Percentiles rank a stretch among this genome's conserved stretches.
phyloP scores from a whole-genome alignment of 2,888 invertebrate species.

The Candidula unifasciata region DNA sequence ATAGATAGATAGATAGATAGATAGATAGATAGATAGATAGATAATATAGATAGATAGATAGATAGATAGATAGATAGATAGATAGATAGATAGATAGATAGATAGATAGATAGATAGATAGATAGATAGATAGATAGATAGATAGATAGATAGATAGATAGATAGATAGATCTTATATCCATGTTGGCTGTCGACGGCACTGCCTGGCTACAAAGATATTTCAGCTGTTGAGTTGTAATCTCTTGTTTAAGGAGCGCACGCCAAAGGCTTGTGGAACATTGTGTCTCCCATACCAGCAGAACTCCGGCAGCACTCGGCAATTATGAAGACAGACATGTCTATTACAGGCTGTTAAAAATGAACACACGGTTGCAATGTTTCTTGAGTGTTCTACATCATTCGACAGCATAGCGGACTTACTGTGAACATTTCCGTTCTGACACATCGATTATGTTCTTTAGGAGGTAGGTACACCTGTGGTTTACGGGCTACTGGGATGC shows the following conservation, averaged over 20 bases:
- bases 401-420: background rate
- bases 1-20: background rate
- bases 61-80: constrained; percentile 29
- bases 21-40: background rate
- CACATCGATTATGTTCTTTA: constrained; percentile 18
- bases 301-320: background rate
- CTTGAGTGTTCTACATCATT: background rate
- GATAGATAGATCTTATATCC: background rate
- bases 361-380: background rate
- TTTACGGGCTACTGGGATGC: background rate
- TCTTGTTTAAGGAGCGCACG: background rate
- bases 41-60: constrained; percentile 28
- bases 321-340: background rate
- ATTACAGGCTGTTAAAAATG: background rate
- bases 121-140: constrained; percentile 18
- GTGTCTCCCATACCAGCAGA: background rate
- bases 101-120: background rate
- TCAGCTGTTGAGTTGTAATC: no score
- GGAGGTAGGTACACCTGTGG: background rate
- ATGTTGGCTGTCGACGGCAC: constrained; percentile 7
- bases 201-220: background rate
- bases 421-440: background rate
- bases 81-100: background rate
- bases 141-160: constrained; percentile 30
- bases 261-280: background rate